These are phyloP conservation scores for Micropterix aruncella DNA, from an alignment of 2,888 invertebrate species.

Conservation along the genomic window DNA sequence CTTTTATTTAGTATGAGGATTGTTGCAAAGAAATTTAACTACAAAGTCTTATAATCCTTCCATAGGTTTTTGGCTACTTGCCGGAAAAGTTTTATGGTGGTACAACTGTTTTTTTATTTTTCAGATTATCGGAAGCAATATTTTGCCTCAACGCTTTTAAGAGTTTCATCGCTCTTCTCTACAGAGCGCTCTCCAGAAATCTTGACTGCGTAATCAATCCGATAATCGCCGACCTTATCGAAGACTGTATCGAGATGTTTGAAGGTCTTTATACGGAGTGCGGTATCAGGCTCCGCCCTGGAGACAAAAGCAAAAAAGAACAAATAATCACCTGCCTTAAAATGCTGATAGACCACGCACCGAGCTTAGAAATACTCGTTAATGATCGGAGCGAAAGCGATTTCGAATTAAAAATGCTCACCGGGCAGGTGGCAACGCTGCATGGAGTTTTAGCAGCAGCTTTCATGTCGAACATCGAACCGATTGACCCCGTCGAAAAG, in stretches of 20 bases:
- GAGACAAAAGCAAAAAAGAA: background rate
- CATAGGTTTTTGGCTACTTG: too few species aligned
- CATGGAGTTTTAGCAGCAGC: constrained; percentile 41
- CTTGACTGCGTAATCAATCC: background rate
- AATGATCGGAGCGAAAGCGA: background rate
- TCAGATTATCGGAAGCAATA: background rate
- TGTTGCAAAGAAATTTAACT: constrained; percentile 17
- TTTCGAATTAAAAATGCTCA: constrained; percentile 17
- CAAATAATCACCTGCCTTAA: background rate
- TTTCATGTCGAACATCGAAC: constrained; percentile 46
- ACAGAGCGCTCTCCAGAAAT: background rate
- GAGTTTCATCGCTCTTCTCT: background rate
- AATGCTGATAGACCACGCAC: too few species aligned
- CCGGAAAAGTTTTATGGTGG: too few species aligned
- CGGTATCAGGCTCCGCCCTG: background rate
- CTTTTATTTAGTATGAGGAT: too few species aligned
- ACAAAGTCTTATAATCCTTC: constrained; percentile 16
- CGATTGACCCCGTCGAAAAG: constrained; percentile 76
- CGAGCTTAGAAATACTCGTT: too few species aligned
- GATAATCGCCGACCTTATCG: background rate
- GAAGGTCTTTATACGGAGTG: background rate
- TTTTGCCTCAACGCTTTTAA: background rate
- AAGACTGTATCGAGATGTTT: background rate
- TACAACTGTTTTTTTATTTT: background rate
- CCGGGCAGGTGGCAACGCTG: constrained; percentile 22